Conservation (phyloP, 2,113 vertebrate species). For the Forbesichthys papilliferus region DNA sequence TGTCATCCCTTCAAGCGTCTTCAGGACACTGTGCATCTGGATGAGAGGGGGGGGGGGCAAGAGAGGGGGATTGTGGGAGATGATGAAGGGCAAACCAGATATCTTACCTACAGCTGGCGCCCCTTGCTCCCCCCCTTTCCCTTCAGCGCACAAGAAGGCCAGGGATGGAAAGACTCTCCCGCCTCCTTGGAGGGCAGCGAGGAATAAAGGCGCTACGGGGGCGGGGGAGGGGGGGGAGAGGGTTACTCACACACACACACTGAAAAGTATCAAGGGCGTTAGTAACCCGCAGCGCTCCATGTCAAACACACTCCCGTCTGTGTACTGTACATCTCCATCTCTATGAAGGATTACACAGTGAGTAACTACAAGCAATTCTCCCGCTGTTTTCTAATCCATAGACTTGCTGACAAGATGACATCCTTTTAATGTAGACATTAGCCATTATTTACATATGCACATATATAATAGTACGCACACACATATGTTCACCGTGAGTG, state of each 20-base stretch:
- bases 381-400: too few species aligned
- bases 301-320: background rate
- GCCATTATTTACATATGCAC: too few species aligned
- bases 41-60: conserved; percentile 46
- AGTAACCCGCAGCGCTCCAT: background rate
- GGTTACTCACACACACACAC: background rate
- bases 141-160: conserved; percentile 4
- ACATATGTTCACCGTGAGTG: too few species aligned
- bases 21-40: conserved; percentile 45
- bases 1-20: conserved; percentile 70
- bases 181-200: conserved; percentile 55
- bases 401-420: too few species aligned
- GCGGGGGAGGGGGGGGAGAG: conserved; percentile 35
- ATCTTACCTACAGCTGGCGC: conserved; percentile 33
- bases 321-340: background rate
- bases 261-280: background rate
- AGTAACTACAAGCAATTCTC: too few species aligned
- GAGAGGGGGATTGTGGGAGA: conserved; percentile 38
- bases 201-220: conserved; percentile 34
- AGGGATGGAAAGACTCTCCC: conserved; percentile 5
- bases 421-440: too few species aligned
- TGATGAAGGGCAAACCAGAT: conserved; percentile 56
- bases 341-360: too few species aligned
- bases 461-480: too few species aligned
- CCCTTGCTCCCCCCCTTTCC: background rate